Percentiles rank a stretch among this genome's conserved stretches.
These are phyloP conservation scores for Karalla daura DNA, from an alignment of 2,797 vertebrate genomes.

Conservation along the genomic window DNA sequence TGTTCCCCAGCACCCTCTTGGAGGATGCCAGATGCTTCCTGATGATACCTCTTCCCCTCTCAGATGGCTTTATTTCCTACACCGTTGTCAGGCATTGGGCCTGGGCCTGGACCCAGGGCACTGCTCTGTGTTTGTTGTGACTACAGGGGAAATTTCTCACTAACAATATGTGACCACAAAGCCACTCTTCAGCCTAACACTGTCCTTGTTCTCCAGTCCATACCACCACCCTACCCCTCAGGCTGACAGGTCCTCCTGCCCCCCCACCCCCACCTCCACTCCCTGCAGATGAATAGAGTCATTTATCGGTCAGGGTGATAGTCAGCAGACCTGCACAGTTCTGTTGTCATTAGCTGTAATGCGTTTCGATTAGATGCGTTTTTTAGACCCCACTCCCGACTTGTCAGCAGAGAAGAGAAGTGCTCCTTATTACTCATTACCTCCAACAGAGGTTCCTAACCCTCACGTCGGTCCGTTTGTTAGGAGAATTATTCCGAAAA, in stretches of 20 bases:
- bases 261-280: slow-evolving; percentile 30
- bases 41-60: slow-evolving; percentile 44
- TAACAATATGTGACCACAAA: slow-evolving; percentile 47
- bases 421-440: slow-evolving; percentile 38
- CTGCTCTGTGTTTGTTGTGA: slow-evolving; percentile 70
- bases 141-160: slow-evolving; percentile 62
- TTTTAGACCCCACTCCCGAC: slow-evolving; percentile 47
- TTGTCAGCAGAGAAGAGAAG: slow-evolving; percentile 55
- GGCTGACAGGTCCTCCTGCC: slow-evolving; percentile 60
- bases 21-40: slow-evolving; percentile 77
- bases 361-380: slow-evolving; percentile 76
- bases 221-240: slow-evolving; percentile 34
- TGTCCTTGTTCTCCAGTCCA: slow-evolving; percentile 43
- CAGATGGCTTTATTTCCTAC: slow-evolving; percentile 52
- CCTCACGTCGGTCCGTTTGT: no score
- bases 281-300: slow-evolving; percentile 73
- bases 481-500: no score
- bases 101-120: slow-evolving; percentile 17
- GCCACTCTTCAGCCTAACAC: slow-evolving; percentile 45
- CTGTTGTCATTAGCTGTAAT: slow-evolving; percentile 77
- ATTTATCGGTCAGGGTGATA: slow-evolving; percentile 71
- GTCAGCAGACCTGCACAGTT: slow-evolving; percentile 76
- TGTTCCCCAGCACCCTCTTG: slow-evolving; percentile 37
- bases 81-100: slow-evolving; percentile 19
- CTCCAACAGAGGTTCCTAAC: no score